Conservation (phyloP, 2,888 invertebrate species). For the Cheilosia urbana region DNA sequence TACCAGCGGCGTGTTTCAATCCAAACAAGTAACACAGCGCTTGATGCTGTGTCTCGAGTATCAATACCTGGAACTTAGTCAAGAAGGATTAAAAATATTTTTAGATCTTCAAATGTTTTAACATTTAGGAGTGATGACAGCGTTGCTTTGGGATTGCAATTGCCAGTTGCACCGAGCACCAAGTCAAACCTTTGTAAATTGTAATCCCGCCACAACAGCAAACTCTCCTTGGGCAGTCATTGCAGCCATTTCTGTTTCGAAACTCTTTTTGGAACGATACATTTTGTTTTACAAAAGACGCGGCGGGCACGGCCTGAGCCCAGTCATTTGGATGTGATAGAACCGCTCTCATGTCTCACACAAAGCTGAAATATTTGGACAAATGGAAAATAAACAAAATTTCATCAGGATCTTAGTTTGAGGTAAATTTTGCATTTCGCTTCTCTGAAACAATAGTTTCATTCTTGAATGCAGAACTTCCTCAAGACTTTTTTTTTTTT, state of each 20-base stretch:
- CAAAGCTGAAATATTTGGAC: slow-evolving; percentile 70
- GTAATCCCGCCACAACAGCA: slow-evolving; percentile 44
- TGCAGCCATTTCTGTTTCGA: slow-evolving; percentile 1
- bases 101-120: slow-evolving; percentile 30
- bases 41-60: slow-evolving; percentile 57
- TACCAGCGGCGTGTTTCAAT: slow-evolving; percentile 63
- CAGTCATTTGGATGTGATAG: slow-evolving; percentile 23
- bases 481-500: slow-evolving; percentile 1
- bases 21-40: slow-evolving; percentile 67
- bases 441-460: slow-evolving; percentile 14
- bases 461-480: slow-evolving; percentile 53
- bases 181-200: background rate
- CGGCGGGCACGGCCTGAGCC: slow-evolving; percentile 36
- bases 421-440: slow-evolving; percentile 61
- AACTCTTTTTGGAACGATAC: slow-evolving; percentile 67
- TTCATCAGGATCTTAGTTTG: slow-evolving; percentile 26
- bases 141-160: slow-evolving; percentile 44
- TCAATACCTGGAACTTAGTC: slow-evolving; percentile 72
- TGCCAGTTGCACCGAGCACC: too few species aligned
- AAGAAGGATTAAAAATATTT: slow-evolving; percentile 69
- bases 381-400: slow-evolving; percentile 69
- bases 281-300: slow-evolving; percentile 58
- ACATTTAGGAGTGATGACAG: background rate
- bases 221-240: slow-evolving; percentile 7
- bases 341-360: slow-evolving; percentile 59